Percentiles rank a stretch among this genome's conserved stretches.
phyloP scores from a whole-genome alignment of 2,113 vertebrate species.

The Lutjanus erythropterus region DNA sequence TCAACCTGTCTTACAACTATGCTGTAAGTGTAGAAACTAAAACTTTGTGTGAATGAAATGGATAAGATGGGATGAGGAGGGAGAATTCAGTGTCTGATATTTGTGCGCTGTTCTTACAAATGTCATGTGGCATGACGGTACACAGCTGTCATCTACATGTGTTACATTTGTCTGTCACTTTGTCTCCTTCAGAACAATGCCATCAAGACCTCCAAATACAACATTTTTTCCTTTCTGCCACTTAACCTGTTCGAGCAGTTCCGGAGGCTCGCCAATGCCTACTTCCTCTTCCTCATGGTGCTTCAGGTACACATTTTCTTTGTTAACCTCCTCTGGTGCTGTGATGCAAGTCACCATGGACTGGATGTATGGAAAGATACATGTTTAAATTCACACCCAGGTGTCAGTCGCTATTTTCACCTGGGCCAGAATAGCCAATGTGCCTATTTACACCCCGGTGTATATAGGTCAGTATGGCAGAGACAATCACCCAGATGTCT shows the following conservation, averaged over 20 bases:
- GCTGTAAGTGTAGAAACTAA: slow-evolving; percentile 86
- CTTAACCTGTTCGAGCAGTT: slow-evolving; percentile 97
- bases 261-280: slow-evolving; percentile 94
- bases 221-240: slow-evolving; percentile 92
- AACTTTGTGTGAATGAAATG: not conserved
- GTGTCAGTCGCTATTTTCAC: too few species aligned
- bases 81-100: not conserved
- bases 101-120: not conserved
- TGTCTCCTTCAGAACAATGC: slow-evolving; percentile 87
- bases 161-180: slow-evolving; percentile 5
- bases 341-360: not conserved
- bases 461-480: too few species aligned
- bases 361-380: not conserved
- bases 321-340: not conserved
- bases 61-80: not conserved
- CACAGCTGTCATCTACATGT: not conserved
- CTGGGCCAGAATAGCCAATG: too few species aligned
- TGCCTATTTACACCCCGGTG: too few species aligned
- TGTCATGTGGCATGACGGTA: not conserved
- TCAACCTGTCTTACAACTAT: slow-evolving; percentile 89
- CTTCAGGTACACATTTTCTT: slow-evolving; percentile 88
- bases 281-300: slow-evolving; percentile 92
- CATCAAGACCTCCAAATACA: slow-evolving; percentile 97
- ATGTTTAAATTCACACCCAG: too few species aligned
- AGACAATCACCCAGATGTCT: too few species aligned